Conservation (phyloP, 1,140 invertebrate species). For the Dryas iulia region DNA sequence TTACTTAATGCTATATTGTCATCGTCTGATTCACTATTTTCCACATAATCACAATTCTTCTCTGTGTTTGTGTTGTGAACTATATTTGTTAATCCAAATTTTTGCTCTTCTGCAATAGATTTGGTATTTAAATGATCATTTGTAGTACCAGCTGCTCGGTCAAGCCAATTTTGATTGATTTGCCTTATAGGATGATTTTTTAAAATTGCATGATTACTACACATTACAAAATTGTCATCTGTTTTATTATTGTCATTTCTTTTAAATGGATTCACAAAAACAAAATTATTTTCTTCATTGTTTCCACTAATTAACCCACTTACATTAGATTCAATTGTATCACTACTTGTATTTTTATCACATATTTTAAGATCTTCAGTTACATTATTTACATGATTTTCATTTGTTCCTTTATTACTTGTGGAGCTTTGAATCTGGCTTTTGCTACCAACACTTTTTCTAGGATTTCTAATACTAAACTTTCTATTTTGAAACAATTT, state of each 20-base stretch:
- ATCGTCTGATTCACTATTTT: slow-evolving; percentile 83
- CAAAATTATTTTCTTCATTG: background rate
- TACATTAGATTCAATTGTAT: background rate
- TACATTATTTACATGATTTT: background rate
- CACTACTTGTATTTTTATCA: background rate
- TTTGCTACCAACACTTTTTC: slow-evolving; percentile 82
- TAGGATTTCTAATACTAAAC: slow-evolving; percentile 87
- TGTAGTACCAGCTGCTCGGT: slow-evolving; percentile 2
- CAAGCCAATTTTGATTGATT: background rate
- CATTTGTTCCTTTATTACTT: background rate
- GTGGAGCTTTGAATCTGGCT: slow-evolving; percentile 7
- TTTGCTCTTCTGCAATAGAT: slow-evolving; percentile 17
- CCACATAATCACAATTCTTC: slow-evolving; percentile 81
- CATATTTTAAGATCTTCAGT: background rate
- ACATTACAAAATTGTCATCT: background rate
- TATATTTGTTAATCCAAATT: slow-evolving; percentile 72
- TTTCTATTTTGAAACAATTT: slow-evolving; percentile 86
- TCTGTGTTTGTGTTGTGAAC: slow-evolving; percentile 40
- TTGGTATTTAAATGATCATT: slow-evolving; percentile 6
- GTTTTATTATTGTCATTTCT: background rate
- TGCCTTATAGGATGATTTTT: background rate
- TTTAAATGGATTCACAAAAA: background rate
- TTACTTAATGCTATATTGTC: slow-evolving; percentile 72
- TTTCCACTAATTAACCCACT: background rate
- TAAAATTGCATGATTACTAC: background rate